Evolutionary conservation across 2,888 invertebrate genomes (phyloP).

Genomic region (Sphecodes monilicornis): DNA sequence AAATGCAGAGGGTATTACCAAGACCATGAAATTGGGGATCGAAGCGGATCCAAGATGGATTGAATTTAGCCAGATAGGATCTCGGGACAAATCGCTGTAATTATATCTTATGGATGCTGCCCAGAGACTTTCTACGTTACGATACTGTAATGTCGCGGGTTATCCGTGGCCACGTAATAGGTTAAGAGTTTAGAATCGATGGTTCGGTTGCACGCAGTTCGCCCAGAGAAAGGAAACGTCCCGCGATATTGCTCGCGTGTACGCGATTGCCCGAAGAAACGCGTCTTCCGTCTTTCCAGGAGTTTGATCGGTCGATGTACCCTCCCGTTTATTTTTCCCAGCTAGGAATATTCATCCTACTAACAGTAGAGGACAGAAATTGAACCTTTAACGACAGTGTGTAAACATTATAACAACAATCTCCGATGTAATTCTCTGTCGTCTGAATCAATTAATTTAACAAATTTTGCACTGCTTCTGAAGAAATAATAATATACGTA

Average conservation of each 20-base stretch:
- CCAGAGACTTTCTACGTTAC: constrained; percentile 74
- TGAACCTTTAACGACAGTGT: no score
- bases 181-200: constrained; percentile 76
- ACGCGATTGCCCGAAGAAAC: constrained; percentile 13
- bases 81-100: not conserved
- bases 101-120: constrained; percentile 25
- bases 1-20: not conserved
- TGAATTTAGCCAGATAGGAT: not conserved
- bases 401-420: no score
- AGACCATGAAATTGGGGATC: not conserved
- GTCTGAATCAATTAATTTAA: no score
- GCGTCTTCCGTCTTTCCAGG: constrained; percentile 30
- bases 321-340: not conserved
- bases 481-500: no score
- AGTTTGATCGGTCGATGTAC: not conserved
- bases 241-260: constrained; percentile 28
- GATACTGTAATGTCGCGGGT: constrained; percentile 72
- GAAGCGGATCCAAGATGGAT: not conserved
- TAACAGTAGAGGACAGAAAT: not conserved
- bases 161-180: constrained; percentile 77
- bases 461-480: no score
- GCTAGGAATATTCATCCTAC: not conserved
- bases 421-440: no score
- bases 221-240: constrained; percentile 61
- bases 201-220: constrained; percentile 40